Percentiles rank a stretch among this genome's conserved stretches.
Conservation (phyloP, 2,888 invertebrate species). For the Leucophenga montana region DNA sequence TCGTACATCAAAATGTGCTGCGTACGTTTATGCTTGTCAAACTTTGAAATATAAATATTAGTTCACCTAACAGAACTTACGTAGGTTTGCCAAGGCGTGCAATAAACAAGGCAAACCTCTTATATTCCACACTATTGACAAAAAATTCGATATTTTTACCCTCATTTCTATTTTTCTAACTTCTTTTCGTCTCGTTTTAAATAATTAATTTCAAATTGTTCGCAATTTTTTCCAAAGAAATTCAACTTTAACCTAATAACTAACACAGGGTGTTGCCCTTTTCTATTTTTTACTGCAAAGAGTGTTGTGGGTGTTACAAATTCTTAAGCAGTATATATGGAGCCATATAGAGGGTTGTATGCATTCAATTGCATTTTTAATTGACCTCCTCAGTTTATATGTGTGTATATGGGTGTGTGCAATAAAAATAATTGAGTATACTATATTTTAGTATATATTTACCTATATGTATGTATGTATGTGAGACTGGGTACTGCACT, state of each 20-base stretch:
- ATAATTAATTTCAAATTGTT: constrained; percentile 61
- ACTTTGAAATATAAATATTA: too few relatives aligned
- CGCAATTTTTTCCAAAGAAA: constrained; percentile 50
- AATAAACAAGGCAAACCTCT: too few relatives aligned
- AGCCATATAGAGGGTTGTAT: too few relatives aligned
- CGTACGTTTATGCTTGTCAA: too few relatives aligned
- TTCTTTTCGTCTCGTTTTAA: constrained; percentile 37
- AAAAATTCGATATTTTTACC: background rate
- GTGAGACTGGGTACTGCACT: background rate
- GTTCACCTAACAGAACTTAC: too few relatives aligned
- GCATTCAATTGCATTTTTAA: too few relatives aligned
- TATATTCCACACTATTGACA: background rate
- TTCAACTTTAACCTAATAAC: constrained; percentile 50
- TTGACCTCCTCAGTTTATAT: background rate
- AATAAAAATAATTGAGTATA: background rate
- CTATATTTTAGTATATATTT: too few relatives aligned
- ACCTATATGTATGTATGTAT: background rate
- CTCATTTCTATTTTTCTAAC: background rate
- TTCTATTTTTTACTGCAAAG: too few relatives aligned
- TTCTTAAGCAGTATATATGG: background rate
- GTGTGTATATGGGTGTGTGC: background rate
- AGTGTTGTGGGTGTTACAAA: background rate
- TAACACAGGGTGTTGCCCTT: constrained; percentile 3
- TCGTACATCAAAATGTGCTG: too few relatives aligned
- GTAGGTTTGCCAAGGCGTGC: too few relatives aligned